Base-by-base conservation (phyloP, 64 coral and sea anemone genomes). In the Dendronephthya gigantea region DNA sequence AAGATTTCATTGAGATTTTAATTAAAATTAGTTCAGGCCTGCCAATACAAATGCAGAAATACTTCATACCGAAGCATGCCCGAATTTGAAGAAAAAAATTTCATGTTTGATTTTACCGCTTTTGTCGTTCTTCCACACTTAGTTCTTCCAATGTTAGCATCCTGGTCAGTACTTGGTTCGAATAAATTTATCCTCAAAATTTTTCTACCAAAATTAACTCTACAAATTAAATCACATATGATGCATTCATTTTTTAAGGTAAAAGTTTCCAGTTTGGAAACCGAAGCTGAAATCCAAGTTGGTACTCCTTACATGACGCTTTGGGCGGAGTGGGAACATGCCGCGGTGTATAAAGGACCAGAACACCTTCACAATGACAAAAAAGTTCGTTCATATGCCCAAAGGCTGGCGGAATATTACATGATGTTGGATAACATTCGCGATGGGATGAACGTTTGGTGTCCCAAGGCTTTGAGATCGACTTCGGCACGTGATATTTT, bases 281-380 rank as follows among this genome's bases (percentile, higher is more conserved):
- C 86, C 2, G 39, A 23, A 28, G 69, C 39, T 33, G 86, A 87
- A 38, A 81, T 87, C 51, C 86, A 87, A 81, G 27, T 87, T 35
- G 86, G 86, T 48, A 87, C 86, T 17, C 86, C 86, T 19, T 87
- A 87, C 68, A 87, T 87, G 86, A 87, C 86, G 0, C 86, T 87
- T 22, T 87, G 86, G 86, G 86, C 86, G 81, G 86, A 79, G n/a
- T 87, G 86, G 86, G 68, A 51, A 1, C 86, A 87, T 37, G 68
- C 62, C 27, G 68, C 81, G 0, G 68, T 87, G 31, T 87, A 87
- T 39, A 87, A 87, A 37, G 86, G 86, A 4, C 86, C 86, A 79
- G 10, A 33, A 81, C 1, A 81, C 0, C 41, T 87, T 2, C 1
- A 79, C 9, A 5, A 87, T 9, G 19, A 81, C 40, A n/a, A 14